A percentile compares a stretch with the other conserved stretches of the same genome.
phyloP scores from a whole-genome alignment of 2,797 vertebrate species.

The Microctenopoma lineatum region DNA sequence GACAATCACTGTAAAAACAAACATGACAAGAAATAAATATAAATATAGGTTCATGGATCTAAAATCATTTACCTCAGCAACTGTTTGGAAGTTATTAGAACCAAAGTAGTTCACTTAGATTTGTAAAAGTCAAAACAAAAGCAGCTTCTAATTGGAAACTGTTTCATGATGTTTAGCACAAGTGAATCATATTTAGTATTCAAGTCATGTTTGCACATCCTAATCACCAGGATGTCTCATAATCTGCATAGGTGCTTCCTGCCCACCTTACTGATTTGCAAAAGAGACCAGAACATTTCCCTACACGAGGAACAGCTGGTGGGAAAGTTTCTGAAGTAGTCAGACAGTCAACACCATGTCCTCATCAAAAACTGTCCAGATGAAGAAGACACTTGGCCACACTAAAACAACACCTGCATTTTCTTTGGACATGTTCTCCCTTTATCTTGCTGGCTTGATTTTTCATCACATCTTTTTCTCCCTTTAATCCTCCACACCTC shows the following conservation, averaged over 20 bases:
- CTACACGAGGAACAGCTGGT: constrained; percentile 9
- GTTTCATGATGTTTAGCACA: background rate
- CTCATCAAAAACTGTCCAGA: constrained; percentile 9
- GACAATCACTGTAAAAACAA: constrained; percentile 50
- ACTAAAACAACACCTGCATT: background rate
- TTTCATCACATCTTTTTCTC: background rate
- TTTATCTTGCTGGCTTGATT: background rate
- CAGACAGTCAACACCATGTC: background rate
- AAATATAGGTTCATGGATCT: background rate
- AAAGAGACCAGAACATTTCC: background rate
- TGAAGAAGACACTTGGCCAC: constrained; percentile 6
- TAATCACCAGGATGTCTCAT: background rate
- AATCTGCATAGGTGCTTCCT: background rate
- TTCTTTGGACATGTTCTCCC: background rate
- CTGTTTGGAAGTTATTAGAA: background rate
- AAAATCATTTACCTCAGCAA: background rate
- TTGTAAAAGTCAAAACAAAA: background rate
- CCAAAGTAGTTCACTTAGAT: background rate
- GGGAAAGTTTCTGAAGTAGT: background rate
- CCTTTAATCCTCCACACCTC: background rate
- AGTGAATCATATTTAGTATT: background rate
- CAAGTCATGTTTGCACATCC: background rate
- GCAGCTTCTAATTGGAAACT: background rate
- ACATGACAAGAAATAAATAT: constrained; percentile 10
- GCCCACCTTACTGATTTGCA: background rate